These are phyloP conservation scores for Sebastes ruberrimus DNA, from an alignment of 2,797 vertebrate species.

Conservation along the genomic window DNA sequence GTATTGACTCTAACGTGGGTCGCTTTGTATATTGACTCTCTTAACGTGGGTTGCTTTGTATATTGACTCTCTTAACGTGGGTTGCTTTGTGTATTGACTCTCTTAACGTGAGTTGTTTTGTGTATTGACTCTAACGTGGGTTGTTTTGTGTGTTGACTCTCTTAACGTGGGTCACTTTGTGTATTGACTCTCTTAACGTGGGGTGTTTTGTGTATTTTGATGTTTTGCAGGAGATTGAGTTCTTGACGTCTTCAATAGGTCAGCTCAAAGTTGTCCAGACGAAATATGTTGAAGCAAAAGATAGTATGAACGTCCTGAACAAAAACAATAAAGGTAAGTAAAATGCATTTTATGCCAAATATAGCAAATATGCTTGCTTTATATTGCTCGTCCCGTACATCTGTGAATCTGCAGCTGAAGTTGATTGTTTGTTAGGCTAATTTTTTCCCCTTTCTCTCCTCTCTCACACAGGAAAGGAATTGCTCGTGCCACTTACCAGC, in stretches of 20 bases:
- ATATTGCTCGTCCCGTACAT: not conserved
- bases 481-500: conserved; percentile 94
- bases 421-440: not conserved
- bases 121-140: no score
- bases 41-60: no score
- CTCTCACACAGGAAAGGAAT: conserved; percentile 87
- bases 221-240: conserved; percentile 90
- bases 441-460: not conserved
- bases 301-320: conserved; percentile 89
- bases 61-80: not conserved
- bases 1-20: no score
- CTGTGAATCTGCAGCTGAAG: not conserved
- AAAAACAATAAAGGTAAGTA: conserved; percentile 88
- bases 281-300: conserved; percentile 95
- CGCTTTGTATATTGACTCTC: no score
- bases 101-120: not conserved
- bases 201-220: not conserved
- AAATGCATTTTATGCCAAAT: not conserved
- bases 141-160: not conserved
- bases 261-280: conserved; percentile 95
- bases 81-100: no score
- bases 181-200: not conserved
- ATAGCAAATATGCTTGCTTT: no score
- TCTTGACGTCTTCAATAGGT: conserved; percentile 91
- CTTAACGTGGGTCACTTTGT: not conserved